Evolutionary conservation across 2,113 vertebrate species (phyloP).

Genomic region (Heloderma charlesbogerti): DNA sequence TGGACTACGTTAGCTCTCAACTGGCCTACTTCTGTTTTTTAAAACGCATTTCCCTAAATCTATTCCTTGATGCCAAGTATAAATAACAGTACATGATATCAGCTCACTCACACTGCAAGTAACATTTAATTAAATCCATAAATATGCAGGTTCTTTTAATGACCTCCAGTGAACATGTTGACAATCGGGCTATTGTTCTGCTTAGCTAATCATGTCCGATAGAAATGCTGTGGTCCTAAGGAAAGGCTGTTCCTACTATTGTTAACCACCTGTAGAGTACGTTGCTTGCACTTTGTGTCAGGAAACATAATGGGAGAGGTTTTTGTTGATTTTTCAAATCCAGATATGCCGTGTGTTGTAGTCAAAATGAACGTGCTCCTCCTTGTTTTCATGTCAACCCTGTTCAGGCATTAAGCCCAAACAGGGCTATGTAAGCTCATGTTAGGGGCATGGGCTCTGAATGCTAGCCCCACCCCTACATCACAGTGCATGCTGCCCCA

Average conservation of each 20-base stretch:
- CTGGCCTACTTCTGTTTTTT: conserved; percentile 38
- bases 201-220: conserved; percentile 36
- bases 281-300: conserved; percentile 24
- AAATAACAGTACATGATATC: conserved; percentile 19
- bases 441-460: no score
- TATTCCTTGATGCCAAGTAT: conserved; percentile 5
- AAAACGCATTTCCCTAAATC: conserved; percentile 36
- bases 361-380: conserved; percentile 9
- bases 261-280: conserved; percentile 18
- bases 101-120: background rate
- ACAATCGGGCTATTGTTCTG: conserved; percentile 46
- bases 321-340: conserved; percentile 23
- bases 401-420: no score
- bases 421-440: no score
- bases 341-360: background rate
- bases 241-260: conserved; percentile 23
- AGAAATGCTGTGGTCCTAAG: background rate
- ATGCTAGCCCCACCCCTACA: no score
- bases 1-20: conserved; percentile 9
- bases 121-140: conserved; percentile 58
- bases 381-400: background rate
- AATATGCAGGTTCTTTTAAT: conserved; percentile 39
- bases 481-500: no score
- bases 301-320: conserved; percentile 26
- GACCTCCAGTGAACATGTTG: conserved; percentile 36